Base-by-base conservation (phyloP, 2,888 invertebrate genomes). In the Agriopis aurantiaria region DNA sequence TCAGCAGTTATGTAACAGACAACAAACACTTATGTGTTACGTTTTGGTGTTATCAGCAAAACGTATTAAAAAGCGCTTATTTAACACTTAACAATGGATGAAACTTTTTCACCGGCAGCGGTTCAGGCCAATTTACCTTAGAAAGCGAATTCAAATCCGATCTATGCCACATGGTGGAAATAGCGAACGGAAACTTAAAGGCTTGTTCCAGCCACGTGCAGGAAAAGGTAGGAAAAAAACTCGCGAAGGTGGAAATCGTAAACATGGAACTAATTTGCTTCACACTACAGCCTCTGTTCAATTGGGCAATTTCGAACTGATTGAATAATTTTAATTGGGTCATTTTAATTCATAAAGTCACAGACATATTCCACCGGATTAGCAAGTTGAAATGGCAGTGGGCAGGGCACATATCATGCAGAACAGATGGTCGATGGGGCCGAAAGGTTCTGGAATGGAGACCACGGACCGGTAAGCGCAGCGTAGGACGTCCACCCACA, bases 71-170 rank as follows among this genome's bases (percentile, higher is more conserved):
- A 61, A 61, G 17, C 23, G 55, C 55, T 69, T 68, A 56, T 46
- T 58, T 58, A 58, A 45, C 45, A 59, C 55, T 51, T 64, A 51
- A 68, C 68, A 62, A 63, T 63, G 45, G 14, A 57, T 17, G 11
- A 14, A 55, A 17, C 45, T 63, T 58, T 57, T 46, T 59, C 33
- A 49, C 51, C 7, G 56, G 45, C 14, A 53, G 10, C 8, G 45
- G 61, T 71, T 63, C 63, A 55, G 55, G 43, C 56, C 65, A 70
- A 70, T 70, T 69, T 58, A 49, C 57, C 59, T 60, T 63, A 55
- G 58, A 58, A 62, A 70, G 62, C 56, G 49, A 66, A 63, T 59
- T 63, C 46, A 48, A 56, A 52, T 17, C 45, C 66, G 41, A 48
- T 43, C 14, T n/a, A 33, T 14, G 10, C 33, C 11, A 2, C 23